Evolutionary conservation across 1,140 invertebrate species (phyloP).

Genomic region (Aethina tumida): DNA sequence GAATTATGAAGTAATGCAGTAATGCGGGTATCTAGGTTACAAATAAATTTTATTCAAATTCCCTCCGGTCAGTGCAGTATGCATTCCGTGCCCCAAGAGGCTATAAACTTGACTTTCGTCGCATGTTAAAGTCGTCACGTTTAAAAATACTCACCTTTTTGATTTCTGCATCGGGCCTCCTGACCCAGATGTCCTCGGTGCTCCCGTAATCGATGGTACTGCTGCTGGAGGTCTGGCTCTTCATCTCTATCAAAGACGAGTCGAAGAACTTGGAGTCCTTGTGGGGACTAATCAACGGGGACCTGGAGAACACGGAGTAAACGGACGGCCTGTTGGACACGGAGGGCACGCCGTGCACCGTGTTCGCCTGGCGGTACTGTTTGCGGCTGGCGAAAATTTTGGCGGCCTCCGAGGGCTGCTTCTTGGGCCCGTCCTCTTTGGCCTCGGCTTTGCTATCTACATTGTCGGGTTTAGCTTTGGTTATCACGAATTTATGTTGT

Average conservation of each 20-base stretch:
- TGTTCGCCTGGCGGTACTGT: constrained; percentile 44
- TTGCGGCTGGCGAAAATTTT: constrained; percentile 28
- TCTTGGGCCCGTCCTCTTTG: constrained; percentile 5
- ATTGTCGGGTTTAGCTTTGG: constrained; percentile 26
- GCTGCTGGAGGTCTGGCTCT: constrained; percentile 56
- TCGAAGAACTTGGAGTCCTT: constrained; percentile 72
- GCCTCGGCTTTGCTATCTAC: constrained; percentile 3
- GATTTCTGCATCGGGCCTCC: constrained; percentile 41
- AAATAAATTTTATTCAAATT: too few relatives aligned
- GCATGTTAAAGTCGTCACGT: too few relatives aligned
- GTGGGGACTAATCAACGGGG: constrained; percentile 52
- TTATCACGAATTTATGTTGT: constrained; percentile 35
- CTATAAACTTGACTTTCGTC: too few relatives aligned
- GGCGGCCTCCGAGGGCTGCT: constrained; percentile 27
- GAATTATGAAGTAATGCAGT: too few relatives aligned
- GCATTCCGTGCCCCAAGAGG: too few relatives aligned
- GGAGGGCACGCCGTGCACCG: constrained; percentile 48
- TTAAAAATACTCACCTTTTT: constrained; percentile 31
- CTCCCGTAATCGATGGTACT: constrained; percentile 45
- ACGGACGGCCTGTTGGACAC: constrained; percentile 45
- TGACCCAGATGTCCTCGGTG: constrained; percentile 62
- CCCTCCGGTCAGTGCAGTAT: too few relatives aligned
- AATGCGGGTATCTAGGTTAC: too few relatives aligned
- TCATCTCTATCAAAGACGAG: constrained; percentile 69
- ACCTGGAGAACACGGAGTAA: constrained; percentile 37